Base-by-base conservation (phyloP, 2,113 vertebrate species). In the Bubo bubo region DNA sequence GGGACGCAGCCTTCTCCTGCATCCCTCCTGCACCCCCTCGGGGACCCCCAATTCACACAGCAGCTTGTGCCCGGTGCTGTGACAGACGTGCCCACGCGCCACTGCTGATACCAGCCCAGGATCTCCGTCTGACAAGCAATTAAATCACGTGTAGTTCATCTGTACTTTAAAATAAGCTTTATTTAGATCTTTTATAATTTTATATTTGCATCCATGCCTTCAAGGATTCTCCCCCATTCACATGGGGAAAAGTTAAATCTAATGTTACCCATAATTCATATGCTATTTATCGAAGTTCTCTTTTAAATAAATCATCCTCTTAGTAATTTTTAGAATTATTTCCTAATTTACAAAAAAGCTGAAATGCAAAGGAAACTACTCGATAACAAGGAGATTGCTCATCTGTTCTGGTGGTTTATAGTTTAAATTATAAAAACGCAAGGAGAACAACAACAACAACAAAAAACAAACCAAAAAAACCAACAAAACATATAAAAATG, bases 81-180 rank as follows among this genome's bases (percentile, higher is more conserved):
- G 45, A 47, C 18, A 21, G 45, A 47, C 20, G 21, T 4, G 37
- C 14, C 37, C 27, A 4, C 2, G 7, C 11, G 64, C 26, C 11
- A 4, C 64, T 9, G 1, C 45, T 21, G 5, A 41, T 14, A 2
- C 18, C 82, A 34, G 10, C 50, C 52, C 84, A 16, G 50, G 16
- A 12, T 30, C 74, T 90, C 86, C 56, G 2, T 30, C 49, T 7
- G 58, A 35, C 39, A 43, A 94, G 72, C 91, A 96, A 97, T 96
- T 77, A 98, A 97, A 96, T 77, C 86, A 98, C 91, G 18, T 95
- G 92, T 92, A 96, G 77, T 86, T 98, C 97, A 41, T 62, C 89
- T 14, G 34, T 99, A 99, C 99, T 99, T 99, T 99, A 99, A 99
- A 99, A 99, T 99, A 99, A 99, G 98, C 98, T 99, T 99, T 99